Evolutionary conservation across 2,113 vertebrate species (phyloP).

Genomic region (Carassius auratus): DNA sequence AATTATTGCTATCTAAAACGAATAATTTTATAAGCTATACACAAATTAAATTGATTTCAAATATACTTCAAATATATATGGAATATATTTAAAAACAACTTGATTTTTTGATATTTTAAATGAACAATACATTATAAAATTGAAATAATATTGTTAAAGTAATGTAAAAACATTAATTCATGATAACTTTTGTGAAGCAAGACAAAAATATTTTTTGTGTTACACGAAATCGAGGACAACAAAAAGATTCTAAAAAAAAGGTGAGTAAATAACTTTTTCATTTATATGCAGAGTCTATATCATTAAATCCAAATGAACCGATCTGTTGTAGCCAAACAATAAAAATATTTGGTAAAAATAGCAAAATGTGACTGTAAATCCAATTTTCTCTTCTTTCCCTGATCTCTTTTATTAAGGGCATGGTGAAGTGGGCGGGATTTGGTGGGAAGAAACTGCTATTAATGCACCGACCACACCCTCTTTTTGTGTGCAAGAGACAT

Average conservation of each 20-base stretch:
- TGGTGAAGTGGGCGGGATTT: background rate
- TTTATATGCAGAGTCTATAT: background rate
- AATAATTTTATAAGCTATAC: too few species aligned
- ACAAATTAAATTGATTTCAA: too few species aligned
- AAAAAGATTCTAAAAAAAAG: background rate
- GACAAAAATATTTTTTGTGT: background rate
- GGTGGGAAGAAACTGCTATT: background rate
- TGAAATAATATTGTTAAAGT: background rate
- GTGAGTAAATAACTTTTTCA: background rate
- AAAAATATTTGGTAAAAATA: background rate
- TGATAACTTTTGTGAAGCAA: background rate
- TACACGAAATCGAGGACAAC: background rate
- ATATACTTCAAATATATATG: background rate
- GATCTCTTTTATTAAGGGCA: background rate
- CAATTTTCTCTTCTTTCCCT: background rate
- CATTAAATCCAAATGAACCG: background rate
- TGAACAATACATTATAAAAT: background rate
- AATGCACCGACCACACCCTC: slow-evolving; percentile 23
- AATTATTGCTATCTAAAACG: too few species aligned
- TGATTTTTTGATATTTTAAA: background rate
- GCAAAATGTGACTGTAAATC: too few species aligned
- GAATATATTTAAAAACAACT: background rate
- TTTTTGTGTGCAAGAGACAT: slow-evolving; percentile 26
- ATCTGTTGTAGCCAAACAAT: background rate
- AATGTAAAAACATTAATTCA: background rate